A percentile compares a stretch with the other conserved stretches of the same genome.
Evolutionary conservation across 2,888 invertebrate genomes (phyloP).

Genomic region (Callyntrura sp.): DNA sequence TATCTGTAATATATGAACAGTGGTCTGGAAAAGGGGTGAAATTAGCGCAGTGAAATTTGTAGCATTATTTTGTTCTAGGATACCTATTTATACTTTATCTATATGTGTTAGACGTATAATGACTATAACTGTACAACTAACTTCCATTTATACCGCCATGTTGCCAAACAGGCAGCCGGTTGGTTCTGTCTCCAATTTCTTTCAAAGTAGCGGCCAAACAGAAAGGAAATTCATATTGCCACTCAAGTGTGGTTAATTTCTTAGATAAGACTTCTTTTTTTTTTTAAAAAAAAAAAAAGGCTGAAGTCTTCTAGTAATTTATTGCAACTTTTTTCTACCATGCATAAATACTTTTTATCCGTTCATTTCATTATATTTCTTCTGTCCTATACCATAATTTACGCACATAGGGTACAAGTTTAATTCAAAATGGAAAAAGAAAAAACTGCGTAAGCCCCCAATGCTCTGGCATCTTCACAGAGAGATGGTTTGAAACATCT

Average conservation of each 20-base stretch:
- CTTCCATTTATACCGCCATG: too few species aligned
- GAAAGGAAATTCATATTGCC: conserved; percentile 69
- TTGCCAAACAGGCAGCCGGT: too few species aligned
- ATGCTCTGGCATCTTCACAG: background rate
- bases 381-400: conserved; percentile 7
- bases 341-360: conserved; percentile 77
- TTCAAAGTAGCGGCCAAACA: background rate
- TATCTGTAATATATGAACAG: too few species aligned
- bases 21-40: too few species aligned
- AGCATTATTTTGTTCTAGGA: too few species aligned
- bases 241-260: conserved; percentile 76
- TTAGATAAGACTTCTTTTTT: conserved; percentile 66
- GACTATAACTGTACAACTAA: too few species aligned
- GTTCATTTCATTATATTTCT: conserved; percentile 65
- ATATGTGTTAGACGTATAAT: too few species aligned
- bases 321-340: conserved; percentile 70
- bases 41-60: too few species aligned
- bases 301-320: conserved; percentile 71
- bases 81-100: too few species aligned
- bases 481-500: background rate
- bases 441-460: too few species aligned
- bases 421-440: background rate
- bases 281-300: too few species aligned
- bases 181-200: background rate
- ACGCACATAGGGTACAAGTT: background rate